A percentile compares a stretch with the other conserved stretches of the same genome.
phyloP scores from a whole-genome alignment of 2,113 vertebrate genomes.

The Notarius quadriscutis region DNA sequence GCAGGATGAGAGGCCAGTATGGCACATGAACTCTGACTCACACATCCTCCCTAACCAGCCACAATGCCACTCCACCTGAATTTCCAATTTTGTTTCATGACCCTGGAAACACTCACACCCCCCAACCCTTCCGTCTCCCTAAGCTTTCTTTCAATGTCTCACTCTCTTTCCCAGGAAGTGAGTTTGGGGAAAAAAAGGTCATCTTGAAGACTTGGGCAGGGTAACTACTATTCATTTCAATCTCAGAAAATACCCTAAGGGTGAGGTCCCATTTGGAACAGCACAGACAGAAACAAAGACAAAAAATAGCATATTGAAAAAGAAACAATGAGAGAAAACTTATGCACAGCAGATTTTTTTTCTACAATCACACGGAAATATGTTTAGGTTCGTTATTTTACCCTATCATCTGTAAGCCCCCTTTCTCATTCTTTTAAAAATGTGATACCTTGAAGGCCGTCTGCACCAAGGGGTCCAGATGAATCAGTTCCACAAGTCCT shows the following conservation, averaged over 20 bases:
- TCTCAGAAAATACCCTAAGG: background rate
- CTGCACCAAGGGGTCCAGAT: background rate
- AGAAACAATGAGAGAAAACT: background rate
- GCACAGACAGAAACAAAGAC: background rate
- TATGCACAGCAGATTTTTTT: background rate
- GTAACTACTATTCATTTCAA: background rate
- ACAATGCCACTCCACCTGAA: conserved; percentile 21
- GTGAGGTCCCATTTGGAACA: background rate
- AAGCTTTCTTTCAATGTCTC: background rate
- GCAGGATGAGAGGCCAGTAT: conserved; percentile 53
- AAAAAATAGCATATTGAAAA: background rate
- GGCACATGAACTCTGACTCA: conserved; percentile 56
- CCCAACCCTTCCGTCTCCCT: background rate
- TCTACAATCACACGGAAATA: background rate
- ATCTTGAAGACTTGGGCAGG: background rate
- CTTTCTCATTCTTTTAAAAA: background rate
- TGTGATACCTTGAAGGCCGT: background rate
- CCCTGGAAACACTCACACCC: conserved; percentile 13
- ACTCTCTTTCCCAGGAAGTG: background rate
- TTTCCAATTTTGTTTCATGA: background rate
- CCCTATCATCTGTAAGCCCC: background rate
- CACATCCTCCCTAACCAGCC: conserved; percentile 37
- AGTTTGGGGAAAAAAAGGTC: background rate
- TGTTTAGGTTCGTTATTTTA: background rate
- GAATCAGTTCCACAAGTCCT: background rate